Conservation (phyloP, 2,888 invertebrate genomes). For the Pherbina coryleti region DNA sequence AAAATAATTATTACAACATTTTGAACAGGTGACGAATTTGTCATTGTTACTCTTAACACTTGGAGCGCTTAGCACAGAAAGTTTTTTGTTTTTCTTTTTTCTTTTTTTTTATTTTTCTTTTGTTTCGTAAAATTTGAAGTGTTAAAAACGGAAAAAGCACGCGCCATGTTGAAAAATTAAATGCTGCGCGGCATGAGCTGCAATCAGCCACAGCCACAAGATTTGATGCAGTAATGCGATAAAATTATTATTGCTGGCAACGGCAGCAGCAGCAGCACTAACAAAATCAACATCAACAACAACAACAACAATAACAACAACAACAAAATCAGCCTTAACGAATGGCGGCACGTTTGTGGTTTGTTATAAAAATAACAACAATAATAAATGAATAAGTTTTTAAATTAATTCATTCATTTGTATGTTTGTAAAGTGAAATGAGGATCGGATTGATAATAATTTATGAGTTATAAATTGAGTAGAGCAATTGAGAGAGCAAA, state of each 20-base stretch:
- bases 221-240: conserved; percentile 25
- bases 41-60: too few species aligned
- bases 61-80: too few species aligned
- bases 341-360: conserved; percentile 26
- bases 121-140: neutral
- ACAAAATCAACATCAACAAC: conserved; percentile 6
- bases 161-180: conserved; percentile 21
- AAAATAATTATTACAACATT: too few species aligned
- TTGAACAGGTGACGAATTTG: too few species aligned
- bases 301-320: conserved; percentile 6
- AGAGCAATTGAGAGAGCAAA: too few species aligned
- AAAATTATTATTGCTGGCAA: conserved; percentile 19
- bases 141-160: conserved; percentile 21
- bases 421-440: conserved; percentile 13
- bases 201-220: conserved; percentile 28
- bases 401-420: conserved; percentile 16
- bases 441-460: neutral
- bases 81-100: neutral
- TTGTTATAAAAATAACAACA: conserved; percentile 21
- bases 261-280: neutral
- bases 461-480: neutral
- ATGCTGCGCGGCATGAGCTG: conserved; percentile 7
- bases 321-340: neutral
- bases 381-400: conserved; percentile 11
- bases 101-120: neutral